Evolutionary conservation across 2,888 invertebrate species (phyloP).

Genomic region (Drosophila algonquin): DNA sequence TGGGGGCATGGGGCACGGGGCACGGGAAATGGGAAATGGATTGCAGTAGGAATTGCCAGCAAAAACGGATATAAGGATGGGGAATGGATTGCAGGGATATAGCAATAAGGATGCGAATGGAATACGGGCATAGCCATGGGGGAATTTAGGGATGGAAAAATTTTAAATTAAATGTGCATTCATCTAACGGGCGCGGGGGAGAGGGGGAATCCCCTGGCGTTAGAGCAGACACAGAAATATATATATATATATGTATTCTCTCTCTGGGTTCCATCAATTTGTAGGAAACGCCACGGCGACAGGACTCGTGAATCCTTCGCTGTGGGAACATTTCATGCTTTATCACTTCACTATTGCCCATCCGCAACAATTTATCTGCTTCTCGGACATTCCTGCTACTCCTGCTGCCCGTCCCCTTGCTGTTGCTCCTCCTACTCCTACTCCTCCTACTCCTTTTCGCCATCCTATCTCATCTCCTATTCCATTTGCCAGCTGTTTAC

Average conservation of each 20-base stretch:
- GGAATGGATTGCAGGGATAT: not conserved
- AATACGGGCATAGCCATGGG: conserved; percentile 2
- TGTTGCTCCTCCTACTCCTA: not conserved
- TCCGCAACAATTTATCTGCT: not conserved
- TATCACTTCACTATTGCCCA: conserved; percentile 16
- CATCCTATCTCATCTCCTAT: conserved; percentile 59
- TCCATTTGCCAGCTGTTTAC: conserved; percentile 56
- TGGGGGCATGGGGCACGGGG: no score
- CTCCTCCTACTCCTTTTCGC: not conserved
- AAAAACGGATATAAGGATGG: not conserved
- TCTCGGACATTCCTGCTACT: not conserved
- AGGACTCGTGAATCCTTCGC: conserved; percentile 11
- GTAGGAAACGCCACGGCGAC: not conserved
- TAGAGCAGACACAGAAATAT: not conserved
- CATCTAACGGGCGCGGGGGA: not conserved
- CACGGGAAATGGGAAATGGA: not conserved
- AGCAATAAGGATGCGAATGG: not conserved
- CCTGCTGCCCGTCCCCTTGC: no score
- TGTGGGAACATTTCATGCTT: conserved; percentile 18
- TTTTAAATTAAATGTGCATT: conserved; percentile 31
- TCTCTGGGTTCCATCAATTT: conserved; percentile 5
- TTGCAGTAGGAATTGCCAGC: not conserved
- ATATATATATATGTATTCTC: not conserved
- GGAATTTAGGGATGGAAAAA: not conserved
- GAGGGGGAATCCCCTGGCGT: no score